A percentile compares a stretch with the other conserved stretches of the same genome.
phyloP scores from a whole-genome alignment of 2,888 invertebrate genomes.

The Nebria brevicollis region DNA sequence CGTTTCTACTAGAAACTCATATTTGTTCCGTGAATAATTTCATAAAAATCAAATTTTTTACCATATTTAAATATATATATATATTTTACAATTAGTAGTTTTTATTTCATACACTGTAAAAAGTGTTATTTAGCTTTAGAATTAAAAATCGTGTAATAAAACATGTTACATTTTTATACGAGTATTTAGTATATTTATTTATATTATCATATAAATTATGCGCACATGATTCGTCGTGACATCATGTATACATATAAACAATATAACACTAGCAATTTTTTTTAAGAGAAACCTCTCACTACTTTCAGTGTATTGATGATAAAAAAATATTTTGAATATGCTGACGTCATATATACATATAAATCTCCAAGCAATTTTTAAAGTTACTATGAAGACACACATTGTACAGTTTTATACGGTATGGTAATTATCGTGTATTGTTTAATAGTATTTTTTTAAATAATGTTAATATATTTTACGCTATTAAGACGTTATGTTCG shows the following conservation, averaged over 20 bases:
- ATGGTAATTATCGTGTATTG: neutral
- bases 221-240: conserved; percentile 20
- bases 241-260: conserved; percentile 36
- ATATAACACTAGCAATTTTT: conserved; percentile 9
- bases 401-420: neutral
- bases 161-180: too few relatives aligned
- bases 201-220: neutral
- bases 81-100: too few relatives aligned
- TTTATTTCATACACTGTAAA: too few relatives aligned
- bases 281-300: neutral
- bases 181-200: too few relatives aligned
- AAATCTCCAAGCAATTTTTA: neutral
- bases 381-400: neutral
- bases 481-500: too few relatives aligned
- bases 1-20: neutral
- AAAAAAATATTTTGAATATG: conserved; percentile 34
- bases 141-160: too few relatives aligned
- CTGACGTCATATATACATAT: conserved; percentile 26
- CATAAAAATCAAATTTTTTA: too few relatives aligned
- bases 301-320: conserved; percentile 22
- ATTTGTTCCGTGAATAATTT: too few relatives aligned
- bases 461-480: too few relatives aligned
- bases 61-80: too few relatives aligned
- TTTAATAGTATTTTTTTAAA: neutral
- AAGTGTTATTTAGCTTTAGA: too few relatives aligned